Base-by-base conservation (phyloP, 2,797 vertebrate species). In the Ataeniobius toweri region DNA sequence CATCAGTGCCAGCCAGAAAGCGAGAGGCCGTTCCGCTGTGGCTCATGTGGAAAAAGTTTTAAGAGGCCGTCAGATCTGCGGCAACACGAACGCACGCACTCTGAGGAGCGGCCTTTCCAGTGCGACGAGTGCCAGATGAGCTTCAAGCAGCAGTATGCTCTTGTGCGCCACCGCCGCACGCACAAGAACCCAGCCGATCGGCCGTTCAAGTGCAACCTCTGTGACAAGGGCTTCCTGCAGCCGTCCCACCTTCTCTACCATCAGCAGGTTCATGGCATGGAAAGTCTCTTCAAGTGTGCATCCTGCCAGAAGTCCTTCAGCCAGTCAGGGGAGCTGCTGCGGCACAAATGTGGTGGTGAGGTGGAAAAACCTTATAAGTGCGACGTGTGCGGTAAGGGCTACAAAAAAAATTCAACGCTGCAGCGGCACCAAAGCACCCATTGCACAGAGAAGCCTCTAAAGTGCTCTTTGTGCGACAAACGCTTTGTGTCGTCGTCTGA, bases 41-140 rank as follows among this genome's bases (percentile, higher is more conserved):
- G 95, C 0, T 96, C 97, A 4, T 99, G 98, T 48, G 97, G 97
- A 58, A 99, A 99, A 89, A 96, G 97, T 78, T 99, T 99, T 94
- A 98, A 97, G 82, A 96, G 98, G 0, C 97, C 98, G 0, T 99
- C 98, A 0, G 98, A 99, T 93, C 94, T 99, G 88, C 95, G 98
- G 86, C 98, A 99, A 90, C 98, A 99, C 0, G 98, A 99, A 79
- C 97, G 98, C 82, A 99, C 98, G 0, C 98, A 99, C 94, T 99
- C 98, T 0, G 97, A 98, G 41, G 98, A 99, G 94, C 95, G 98
- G 0, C 98, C 98, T 18, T 99, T 98, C 91, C 97, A 98, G 92
- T 99, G 98, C 0, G 98, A 99, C 87, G 97, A 98, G 86, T 99
- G 98, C 88, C 97, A 98, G 93, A 99, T 98, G 98, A 98, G 97